These are phyloP conservation scores for Anomalospiza imberbis DNA, from an alignment of 2,797 vertebrate species.

Conservation along the genomic window DNA sequence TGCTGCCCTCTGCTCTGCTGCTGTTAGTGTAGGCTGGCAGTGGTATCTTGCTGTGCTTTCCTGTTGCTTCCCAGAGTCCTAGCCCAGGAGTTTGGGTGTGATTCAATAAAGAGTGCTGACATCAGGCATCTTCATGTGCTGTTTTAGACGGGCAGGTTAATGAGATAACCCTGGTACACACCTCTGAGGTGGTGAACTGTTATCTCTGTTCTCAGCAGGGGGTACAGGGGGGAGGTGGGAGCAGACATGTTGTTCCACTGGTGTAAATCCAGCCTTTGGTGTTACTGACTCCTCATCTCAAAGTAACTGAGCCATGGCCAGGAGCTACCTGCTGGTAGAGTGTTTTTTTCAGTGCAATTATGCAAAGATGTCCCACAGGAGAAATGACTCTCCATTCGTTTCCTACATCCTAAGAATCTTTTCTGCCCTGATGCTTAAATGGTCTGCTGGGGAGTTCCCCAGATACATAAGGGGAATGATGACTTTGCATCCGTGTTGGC, in stretches of 20 bases:
- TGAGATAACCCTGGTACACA: background rate
- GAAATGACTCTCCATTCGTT: background rate
- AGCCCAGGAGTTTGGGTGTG: background rate
- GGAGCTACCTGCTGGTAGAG: background rate
- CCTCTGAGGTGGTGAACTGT: background rate
- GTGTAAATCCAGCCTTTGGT: background rate
- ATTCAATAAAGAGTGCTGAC: background rate
- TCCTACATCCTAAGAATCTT: background rate
- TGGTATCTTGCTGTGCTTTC: background rate
- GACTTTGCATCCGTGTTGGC: background rate
- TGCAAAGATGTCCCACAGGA: background rate
- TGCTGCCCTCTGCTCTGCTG: background rate
- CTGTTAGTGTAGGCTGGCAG: background rate
- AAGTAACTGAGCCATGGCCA: background rate
- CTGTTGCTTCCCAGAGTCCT: background rate
- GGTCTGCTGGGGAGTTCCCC: fast-evolving
- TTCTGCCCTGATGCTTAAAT: background rate
- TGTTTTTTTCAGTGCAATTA: fast-evolving
- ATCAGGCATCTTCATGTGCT: background rate
- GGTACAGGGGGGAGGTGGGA: background rate
- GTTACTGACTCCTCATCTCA: background rate
- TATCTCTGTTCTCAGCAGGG: background rate
- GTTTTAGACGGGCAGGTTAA: background rate
- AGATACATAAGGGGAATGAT: background rate
- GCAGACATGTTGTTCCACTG: fast-evolving